Conservation (phyloP, 30 jellyfish, hydroid and myxozoan genomes). For the Euphysa ruthae region DNA sequence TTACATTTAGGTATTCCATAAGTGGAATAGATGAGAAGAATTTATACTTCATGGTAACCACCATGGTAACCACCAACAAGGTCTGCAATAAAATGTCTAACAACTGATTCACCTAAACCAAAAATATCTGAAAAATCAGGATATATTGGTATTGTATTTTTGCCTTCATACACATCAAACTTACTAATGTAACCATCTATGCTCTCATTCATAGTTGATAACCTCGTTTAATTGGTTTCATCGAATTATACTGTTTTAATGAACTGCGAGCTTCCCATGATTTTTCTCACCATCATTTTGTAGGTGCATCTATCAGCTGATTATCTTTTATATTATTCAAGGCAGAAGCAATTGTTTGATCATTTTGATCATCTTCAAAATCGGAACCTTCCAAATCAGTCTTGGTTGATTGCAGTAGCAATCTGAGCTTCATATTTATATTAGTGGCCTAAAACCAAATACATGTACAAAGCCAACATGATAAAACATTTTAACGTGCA, state of each 20-base stretch:
- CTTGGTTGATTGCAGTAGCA: too few relatives aligned
- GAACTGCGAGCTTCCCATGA: slow-evolving; percentile 65
- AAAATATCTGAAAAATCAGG: slow-evolving; percentile 25
- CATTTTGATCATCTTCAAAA: too few relatives aligned
- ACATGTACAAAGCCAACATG: too few relatives aligned
- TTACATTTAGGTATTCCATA: slow-evolving; percentile 35
- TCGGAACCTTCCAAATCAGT: too few relatives aligned
- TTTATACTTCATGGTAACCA: slow-evolving; percentile 51
- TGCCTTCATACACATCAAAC: slow-evolving; percentile 75
- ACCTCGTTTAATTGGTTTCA: slow-evolving; percentile 74
- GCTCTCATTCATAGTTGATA: slow-evolving; percentile 68
- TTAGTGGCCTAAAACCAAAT: too few relatives aligned
- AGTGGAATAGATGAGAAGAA: slow-evolving; percentile 50
- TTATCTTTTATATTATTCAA: too few relatives aligned
- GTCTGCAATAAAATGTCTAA: slow-evolving; percentile 28
- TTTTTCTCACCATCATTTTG: too few relatives aligned
- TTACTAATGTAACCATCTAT: too few relatives aligned
- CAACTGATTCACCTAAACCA: slow-evolving; percentile 68
- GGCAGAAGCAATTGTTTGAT: too few relatives aligned
- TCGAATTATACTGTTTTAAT: slow-evolving; percentile 60
- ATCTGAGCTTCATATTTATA: too few relatives aligned
- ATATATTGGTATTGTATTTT: slow-evolving; percentile 30
- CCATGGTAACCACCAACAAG: slow-evolving; percentile 31
- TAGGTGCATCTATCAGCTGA: too few relatives aligned
- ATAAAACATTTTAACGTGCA: too few relatives aligned